Evolutionary conservation across 2,888 invertebrate species (phyloP), one percentile per base, ranked within the genome.

Genomic region (Bellardia pandia): DNA sequence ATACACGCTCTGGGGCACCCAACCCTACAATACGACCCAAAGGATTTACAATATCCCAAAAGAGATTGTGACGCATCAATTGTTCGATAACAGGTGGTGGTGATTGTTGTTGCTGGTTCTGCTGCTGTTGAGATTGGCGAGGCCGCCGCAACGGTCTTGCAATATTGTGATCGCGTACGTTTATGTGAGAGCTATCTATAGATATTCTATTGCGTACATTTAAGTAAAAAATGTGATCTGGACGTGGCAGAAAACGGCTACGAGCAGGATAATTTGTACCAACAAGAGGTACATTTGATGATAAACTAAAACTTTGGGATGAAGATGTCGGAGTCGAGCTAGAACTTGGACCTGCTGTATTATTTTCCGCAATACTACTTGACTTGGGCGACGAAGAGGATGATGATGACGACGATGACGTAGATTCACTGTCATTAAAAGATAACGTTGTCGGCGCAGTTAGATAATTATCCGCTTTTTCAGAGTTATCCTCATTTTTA

Each of bases 11-110:
- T n/a, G 69, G 76, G 5, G 45, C 86, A 77, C 79, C 77, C 3
- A 72, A 71, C 6, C 74, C 76, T 9, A 75, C 77, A 8, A 88
- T 89, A 2, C 90, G 89, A 1, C 90, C 88, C 11, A 92, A 85
- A 1, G 92, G 93, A 88, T 92, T 91, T 3, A 93, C 88, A 89
- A 93, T 92, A 53, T 92, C 91, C 93, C 93, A 93, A 33, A 93
- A 93, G 66, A 91, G 89, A 14, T 92, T 92, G 90, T 93, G 92
- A 14, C 90, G 89, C 37, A 92, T 84, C 60, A 93, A 90, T 86
- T 91, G 91, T 56, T 91, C 90, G 3, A 92, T 86, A 16, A 89
- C 89, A 0, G 77, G 60, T 78, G 90, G 79, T 86, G 80, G 88
- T n/a, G 79, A 72, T 60, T 66, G 76, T 11, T 81, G 86, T 42